phyloP scores from a whole-genome alignment of 2,888 invertebrate species.

The Andrena praecox region DNA sequence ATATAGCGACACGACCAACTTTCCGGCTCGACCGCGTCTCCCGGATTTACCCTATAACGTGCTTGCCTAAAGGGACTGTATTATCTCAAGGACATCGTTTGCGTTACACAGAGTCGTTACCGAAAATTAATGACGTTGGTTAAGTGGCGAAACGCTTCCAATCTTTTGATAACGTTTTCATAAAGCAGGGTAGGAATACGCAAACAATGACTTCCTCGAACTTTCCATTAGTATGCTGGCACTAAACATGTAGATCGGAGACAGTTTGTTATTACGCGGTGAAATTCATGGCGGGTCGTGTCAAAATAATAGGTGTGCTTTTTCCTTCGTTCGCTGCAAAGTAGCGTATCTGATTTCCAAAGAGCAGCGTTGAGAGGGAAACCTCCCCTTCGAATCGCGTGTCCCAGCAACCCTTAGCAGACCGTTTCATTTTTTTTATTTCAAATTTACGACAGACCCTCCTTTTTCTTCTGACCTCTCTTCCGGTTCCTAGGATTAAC shows the following conservation, averaged over 20 bases:
- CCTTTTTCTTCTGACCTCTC: neutral
- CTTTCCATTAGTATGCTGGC: neutral
- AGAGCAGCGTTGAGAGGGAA: neutral
- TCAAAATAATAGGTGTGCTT: neutral
- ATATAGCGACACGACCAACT: no score
- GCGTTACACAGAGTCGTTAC: constrained; percentile 19
- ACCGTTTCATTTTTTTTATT: constrained; percentile 20
- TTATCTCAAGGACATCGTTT: constrained; percentile 4
- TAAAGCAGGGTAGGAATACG: neutral
- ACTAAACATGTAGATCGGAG: neutral
- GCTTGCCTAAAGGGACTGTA: neutral
- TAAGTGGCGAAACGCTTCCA: neutral
- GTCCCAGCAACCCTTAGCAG: neutral
- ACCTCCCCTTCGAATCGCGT: neutral
- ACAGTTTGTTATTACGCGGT: neutral
- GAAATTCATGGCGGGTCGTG: neutral
- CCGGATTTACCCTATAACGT: no score
- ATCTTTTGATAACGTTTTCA: constrained; percentile 11
- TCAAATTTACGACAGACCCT: constrained; percentile 10
- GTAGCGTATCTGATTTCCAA: neutral
- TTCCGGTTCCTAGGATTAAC: constrained; percentile 1
- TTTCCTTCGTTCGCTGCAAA: neutral
- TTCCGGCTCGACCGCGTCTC: no score
- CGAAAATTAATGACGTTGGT: constrained; percentile 1
- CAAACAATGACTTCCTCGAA: neutral